Conservation (phyloP, 2,113 vertebrate species). For the Paramormyrops kingsleyae region DNA sequence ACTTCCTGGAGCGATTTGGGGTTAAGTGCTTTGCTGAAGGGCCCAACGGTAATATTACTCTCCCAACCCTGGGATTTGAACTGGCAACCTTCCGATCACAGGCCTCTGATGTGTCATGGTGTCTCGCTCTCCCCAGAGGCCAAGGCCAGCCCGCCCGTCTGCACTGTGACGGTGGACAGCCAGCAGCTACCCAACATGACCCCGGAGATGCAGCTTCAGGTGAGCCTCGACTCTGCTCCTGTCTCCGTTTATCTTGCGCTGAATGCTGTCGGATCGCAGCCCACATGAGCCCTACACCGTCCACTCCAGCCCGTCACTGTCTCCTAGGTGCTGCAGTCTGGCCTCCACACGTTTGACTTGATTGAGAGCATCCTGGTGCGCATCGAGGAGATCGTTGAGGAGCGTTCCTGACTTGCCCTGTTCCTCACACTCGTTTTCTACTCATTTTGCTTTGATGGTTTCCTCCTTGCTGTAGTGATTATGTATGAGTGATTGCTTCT, state of each 20-base stretch:
- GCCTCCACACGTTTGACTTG: conserved; percentile 92
- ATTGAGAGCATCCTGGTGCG: conserved; percentile 91
- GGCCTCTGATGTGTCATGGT: neutral
- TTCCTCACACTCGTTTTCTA: neutral
- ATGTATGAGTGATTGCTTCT: neutral
- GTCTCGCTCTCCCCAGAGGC: conserved; percentile 28
- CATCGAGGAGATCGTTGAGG: conserved; percentile 86
- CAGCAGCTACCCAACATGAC: conserved; percentile 79
- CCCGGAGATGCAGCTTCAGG: conserved; percentile 84
- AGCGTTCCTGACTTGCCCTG: conserved; percentile 49
- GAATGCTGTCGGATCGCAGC: neutral
- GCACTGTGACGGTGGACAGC: conserved; percentile 62
- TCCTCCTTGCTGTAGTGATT: neutral
- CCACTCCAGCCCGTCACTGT: neutral
- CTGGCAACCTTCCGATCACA: neutral
- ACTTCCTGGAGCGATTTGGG: neutral
- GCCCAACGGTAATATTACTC: neutral
- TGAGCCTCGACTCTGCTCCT: conserved; percentile 30
- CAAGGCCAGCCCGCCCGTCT: conserved; percentile 37
- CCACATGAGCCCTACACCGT: neutral
- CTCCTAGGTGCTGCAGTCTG: conserved; percentile 82
- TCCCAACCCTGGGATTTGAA: neutral
- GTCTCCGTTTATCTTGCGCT: neutral
- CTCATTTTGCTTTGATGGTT: neutral
- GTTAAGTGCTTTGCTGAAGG: neutral